Evolutionary conservation across 2,113 vertebrate species (phyloP).

Genomic region (Notiomystis cincta): DNA sequence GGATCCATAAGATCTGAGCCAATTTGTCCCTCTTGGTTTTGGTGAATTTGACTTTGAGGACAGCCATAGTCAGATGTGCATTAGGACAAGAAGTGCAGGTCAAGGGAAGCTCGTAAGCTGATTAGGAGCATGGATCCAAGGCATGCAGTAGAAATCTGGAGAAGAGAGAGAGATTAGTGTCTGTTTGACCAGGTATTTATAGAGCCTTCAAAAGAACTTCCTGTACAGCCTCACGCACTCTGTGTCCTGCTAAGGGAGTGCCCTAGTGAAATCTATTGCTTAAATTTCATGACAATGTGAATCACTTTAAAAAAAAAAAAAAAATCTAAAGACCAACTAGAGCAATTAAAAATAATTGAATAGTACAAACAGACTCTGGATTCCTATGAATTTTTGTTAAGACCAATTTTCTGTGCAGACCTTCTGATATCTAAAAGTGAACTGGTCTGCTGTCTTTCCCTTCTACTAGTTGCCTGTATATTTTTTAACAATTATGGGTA

Average conservation of each 20-base stretch:
- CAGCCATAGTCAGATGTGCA: constrained; percentile 72
- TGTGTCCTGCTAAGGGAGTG: neutral
- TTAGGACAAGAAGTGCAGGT: neutral
- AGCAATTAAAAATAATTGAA: neutral
- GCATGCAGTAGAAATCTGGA: constrained; percentile 3
- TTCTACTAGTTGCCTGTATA: neutral
- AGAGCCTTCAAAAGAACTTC: neutral
- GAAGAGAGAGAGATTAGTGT: constrained; percentile 40
- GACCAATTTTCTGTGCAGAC: neutral
- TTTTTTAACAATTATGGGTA: neutral
- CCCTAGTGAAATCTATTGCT: neutral
- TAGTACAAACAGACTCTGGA: neutral
- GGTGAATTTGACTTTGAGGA: constrained; percentile 84
- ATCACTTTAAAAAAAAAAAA: neutral
- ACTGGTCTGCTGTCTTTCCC: neutral
- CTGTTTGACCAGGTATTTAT: constrained; percentile 38
- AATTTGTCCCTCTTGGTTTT: constrained; percentile 83
- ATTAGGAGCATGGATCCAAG: constrained; percentile 35
- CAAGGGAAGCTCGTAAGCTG: constrained; percentile 33
- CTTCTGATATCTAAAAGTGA: neutral
- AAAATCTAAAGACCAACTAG: neutral
- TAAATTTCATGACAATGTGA: neutral
- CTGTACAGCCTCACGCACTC: neutral
- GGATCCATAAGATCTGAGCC: constrained; percentile 86
- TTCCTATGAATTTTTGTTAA: neutral